Percentiles rank a stretch among this genome's conserved stretches.
Conservation (phyloP, 2,888 invertebrate species). For the Drosophila mercatorum region DNA sequence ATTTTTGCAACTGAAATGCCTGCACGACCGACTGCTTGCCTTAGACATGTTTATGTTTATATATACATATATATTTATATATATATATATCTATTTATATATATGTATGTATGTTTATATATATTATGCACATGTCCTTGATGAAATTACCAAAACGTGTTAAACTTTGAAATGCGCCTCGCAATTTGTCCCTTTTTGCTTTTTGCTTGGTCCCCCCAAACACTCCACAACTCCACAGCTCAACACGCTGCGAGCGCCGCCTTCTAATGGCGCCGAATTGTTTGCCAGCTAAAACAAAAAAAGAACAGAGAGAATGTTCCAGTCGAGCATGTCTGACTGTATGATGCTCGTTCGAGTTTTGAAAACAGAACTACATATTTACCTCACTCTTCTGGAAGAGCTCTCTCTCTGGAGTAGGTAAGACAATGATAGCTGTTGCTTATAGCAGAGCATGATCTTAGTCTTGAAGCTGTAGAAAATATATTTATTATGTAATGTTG, state of each 20-base stretch:
- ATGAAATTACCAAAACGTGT: constrained; percentile 71
- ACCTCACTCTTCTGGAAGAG: neutral
- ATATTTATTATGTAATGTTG: too few species aligned
- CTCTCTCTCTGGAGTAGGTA: neutral
- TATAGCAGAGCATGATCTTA: too few species aligned
- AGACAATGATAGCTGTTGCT: too few species aligned
- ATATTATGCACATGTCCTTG: constrained; percentile 62
- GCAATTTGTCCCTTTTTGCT: constrained; percentile 37
- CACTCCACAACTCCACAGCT: neutral
- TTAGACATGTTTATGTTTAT: constrained; percentile 15
- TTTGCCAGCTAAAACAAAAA: constrained; percentile 56
- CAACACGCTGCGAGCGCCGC: constrained; percentile 6
- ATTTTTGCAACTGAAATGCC: constrained; percentile 16
- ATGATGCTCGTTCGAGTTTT: neutral
- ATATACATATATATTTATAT: neutral
- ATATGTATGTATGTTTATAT: neutral
- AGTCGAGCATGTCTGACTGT: neutral
- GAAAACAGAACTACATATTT: neutral
- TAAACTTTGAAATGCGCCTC: constrained; percentile 63
- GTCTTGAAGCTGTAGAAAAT: too few species aligned
- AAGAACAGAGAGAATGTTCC: constrained; percentile 6
- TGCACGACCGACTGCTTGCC: constrained; percentile 2
- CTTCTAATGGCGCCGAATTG: constrained; percentile 65
- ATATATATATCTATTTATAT: neutral
- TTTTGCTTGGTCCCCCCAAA: constrained; percentile 6